Base-by-base conservation (phyloP, 2,888 invertebrate species). In the Temnothorax rugatulus region DNA sequence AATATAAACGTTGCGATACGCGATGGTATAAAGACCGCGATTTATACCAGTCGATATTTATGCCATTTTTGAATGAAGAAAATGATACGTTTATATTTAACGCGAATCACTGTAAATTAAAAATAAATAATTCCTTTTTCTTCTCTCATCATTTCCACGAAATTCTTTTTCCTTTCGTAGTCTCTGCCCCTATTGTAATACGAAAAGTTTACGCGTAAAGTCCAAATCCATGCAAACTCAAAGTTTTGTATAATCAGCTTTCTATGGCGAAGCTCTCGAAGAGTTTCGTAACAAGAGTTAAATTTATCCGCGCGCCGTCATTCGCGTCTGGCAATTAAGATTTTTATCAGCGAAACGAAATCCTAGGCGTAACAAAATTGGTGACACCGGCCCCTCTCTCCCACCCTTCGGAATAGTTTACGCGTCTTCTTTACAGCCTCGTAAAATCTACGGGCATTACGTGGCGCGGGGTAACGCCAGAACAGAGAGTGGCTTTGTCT, bases 401-500 rank as follows among this genome's bases (percentile, higher is more conserved):
- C 34, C 5, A 18, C 34, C 44, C 29, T 52, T 76, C 64, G 63
- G 76, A 82, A 82, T 74, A 82, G 82, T 77, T 82, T 76, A 82
- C 77, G 52, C 76, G 75, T 75, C 61, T 63, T 82, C 63, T 82
- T 81, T 81, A 81, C 73, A 59, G 38, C 79, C 57, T 81, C 79
- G 34, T 81, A 81, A 81, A 81, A 81, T 81, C 79, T 59, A 73
- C 54, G 77, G 69, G 54, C 21, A 69, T 41, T 76, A 64, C 77
- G n/a, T 68, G 54, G 54, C 41, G 50, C 52, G 68, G 54, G 15
- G 50, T 76, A 76, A 76, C 18, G 34, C 21, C 50, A 21, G 75
- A 87, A 90, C 87, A 90, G 84, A 87, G 88, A 73, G 47, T 7
- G 82, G 82, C 89, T 83, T 90, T 90, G 89, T 90, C 68, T 79